Conservation (phyloP, 37 sponge, comb jelly and placozoan species). For the Cliona cf. orientalis region DNA sequence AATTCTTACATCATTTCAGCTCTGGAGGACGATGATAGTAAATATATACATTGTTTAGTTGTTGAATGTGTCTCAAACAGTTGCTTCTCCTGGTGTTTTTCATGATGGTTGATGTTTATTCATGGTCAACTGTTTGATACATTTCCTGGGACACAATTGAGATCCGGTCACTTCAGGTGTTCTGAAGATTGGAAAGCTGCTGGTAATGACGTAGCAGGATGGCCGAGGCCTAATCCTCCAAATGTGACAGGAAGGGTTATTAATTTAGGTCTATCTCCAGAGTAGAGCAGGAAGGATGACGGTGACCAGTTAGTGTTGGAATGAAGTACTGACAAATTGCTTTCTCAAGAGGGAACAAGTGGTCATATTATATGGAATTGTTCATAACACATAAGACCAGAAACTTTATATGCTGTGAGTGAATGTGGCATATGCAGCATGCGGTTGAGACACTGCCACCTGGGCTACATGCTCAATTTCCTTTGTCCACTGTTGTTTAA, state of each 20-base stretch:
- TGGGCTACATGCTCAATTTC: conserved; percentile 27
- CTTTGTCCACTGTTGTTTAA: conserved; percentile 18
- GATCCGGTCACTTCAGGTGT: conserved; percentile 18
- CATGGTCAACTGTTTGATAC: background rate
- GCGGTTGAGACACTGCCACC: conserved; percentile 46
- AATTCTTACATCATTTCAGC: conserved; percentile 26
- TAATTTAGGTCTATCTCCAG: conserved; percentile 30
- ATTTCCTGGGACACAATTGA: conserved; percentile 1
- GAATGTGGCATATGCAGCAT: conserved; percentile 46
- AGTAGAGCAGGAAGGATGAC: conserved; percentile 46
- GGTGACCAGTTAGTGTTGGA: conserved; percentile 27
- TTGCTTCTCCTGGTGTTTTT: conserved; percentile 7
- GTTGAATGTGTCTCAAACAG: background rate
- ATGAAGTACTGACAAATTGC: conserved; percentile 20
- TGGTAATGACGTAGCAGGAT: conserved; percentile 4
- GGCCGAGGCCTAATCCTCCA: conserved; percentile 52
- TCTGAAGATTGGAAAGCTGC: conserved; percentile 30
- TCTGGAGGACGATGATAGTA: conserved; percentile 5
- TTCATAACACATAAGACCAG: conserved; percentile 30
- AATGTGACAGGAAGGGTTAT: conserved; percentile 34
- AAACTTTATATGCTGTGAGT: conserved; percentile 13
- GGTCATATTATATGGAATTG: conserved; percentile 36
- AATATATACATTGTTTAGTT: background rate
- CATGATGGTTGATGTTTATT: background rate
- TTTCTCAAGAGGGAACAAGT: conserved; percentile 36